These are phyloP conservation scores for Hyperopisus bebe DNA, from an alignment of 2,113 vertebrate genomes.

Conservation along the genomic window DNA sequence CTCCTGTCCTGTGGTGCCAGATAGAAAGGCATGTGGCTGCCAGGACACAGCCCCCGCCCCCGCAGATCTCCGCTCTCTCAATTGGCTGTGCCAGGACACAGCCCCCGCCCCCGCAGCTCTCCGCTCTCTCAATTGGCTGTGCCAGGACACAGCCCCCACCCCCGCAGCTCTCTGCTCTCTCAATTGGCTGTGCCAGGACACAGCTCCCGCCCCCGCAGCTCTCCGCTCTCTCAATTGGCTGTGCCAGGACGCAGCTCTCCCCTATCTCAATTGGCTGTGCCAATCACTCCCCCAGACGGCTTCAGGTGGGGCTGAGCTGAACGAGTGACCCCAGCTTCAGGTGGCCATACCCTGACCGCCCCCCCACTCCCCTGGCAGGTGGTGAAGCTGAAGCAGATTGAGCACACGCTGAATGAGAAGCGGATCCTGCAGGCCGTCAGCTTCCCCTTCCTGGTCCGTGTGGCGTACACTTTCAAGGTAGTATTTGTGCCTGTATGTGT, in stretches of 20 bases:
- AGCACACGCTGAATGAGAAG: conserved; percentile 89
- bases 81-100: neutral
- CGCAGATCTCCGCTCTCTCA: neutral
- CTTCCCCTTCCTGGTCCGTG: conserved; percentile 81
- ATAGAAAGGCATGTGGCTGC: neutral
- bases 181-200: neutral
- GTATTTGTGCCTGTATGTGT: neutral
- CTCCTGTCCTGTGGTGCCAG: neutral
- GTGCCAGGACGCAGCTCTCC: neutral
- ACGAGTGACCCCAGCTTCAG: neutral
- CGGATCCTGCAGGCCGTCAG: conserved; percentile 84
- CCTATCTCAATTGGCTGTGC: neutral
- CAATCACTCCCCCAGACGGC: neutral
- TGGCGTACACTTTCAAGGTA: conserved; percentile 88
- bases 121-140: neutral
- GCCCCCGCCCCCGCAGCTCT: too few relatives aligned
- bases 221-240: too few relatives aligned
- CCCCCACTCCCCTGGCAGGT: conserved; percentile 52
- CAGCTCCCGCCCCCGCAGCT: neutral
- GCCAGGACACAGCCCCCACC: too few relatives aligned
- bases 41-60: neutral
- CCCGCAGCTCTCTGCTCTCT: neutral
- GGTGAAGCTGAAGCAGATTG: conserved; percentile 90
- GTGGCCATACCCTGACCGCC: neutral
- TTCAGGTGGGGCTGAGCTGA: neutral